Percentiles rank a stretch among this genome's conserved stretches.
phyloP scores from a whole-genome alignment of 2,113 vertebrate species.

The Antechinus flavipes region DNA sequence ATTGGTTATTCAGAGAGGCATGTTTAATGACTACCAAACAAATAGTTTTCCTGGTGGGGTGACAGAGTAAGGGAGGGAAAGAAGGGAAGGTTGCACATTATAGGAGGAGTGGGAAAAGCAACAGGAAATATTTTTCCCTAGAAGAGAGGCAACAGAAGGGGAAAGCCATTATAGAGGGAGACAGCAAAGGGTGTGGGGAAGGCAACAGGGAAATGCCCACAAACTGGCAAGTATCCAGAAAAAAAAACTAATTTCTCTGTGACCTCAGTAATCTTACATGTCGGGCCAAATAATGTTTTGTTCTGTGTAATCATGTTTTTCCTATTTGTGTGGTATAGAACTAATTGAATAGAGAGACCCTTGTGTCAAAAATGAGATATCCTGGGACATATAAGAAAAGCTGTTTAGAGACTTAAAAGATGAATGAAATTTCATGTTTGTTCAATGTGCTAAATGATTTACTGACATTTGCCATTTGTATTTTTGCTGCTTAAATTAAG shows the following conservation, averaged over 20 bases:
- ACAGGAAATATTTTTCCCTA: slow-evolving; percentile 55
- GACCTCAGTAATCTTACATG: not conserved
- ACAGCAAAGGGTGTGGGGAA: not conserved
- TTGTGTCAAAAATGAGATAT: slow-evolving; percentile 9
- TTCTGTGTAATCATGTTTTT: slow-evolving; percentile 57
- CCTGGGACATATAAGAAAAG: not conserved
- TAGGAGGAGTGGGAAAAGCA: slow-evolving; percentile 33
- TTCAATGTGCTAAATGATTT: not conserved
- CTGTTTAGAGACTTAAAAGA: not conserved
- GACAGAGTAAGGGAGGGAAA: not conserved
- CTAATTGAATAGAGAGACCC: not conserved
- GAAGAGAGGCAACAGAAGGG: slow-evolving; percentile 33
- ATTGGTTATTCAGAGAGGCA: slow-evolving; percentile 54
- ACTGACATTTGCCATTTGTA: not conserved
- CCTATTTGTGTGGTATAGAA: not conserved
- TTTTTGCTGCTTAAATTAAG: slow-evolving; percentile 24
- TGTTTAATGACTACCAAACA: slow-evolving; percentile 54
- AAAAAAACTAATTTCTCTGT: slow-evolving; percentile 43
- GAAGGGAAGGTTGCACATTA: slow-evolving; percentile 32
- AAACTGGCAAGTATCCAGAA: slow-evolving; percentile 52
- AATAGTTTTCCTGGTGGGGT: slow-evolving; percentile 40
- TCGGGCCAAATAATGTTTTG: slow-evolving; percentile 31
- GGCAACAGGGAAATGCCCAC: slow-evolving; percentile 43
- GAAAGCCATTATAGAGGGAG: not conserved
- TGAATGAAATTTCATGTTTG: not conserved